A percentile compares a stretch with the other conserved stretches of the same genome.
Conservation (phyloP, 2,113 vertebrate species). For the Chaetops frenatus region DNA sequence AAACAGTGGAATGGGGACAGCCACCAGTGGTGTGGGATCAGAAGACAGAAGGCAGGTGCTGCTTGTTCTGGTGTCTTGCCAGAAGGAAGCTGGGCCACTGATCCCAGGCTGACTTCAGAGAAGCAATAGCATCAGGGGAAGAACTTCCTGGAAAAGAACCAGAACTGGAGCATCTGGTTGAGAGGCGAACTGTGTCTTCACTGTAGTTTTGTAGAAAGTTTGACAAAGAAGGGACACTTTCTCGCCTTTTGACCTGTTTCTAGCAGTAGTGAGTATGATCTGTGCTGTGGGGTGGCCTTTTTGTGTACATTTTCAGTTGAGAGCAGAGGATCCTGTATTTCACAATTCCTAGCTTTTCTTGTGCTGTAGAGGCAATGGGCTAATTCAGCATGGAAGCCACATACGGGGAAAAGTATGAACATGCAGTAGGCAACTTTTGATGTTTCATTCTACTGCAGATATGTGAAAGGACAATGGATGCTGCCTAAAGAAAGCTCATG, state of each 20-base stretch:
- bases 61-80: background rate
- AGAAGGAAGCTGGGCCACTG: background rate
- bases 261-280: background rate
- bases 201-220: background rate
- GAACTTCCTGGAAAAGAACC: background rate
- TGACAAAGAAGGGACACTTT: background rate
- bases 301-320: background rate
- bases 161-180: background rate
- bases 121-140: background rate
- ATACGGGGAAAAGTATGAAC: background rate
- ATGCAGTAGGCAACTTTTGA: background rate
- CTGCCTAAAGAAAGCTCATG: background rate
- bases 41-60: background rate
- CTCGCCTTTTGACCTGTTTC: background rate
- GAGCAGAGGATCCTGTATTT: background rate
- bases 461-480: background rate
- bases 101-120: background rate
- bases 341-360: background rate
- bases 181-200: background rate
- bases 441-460: background rate
- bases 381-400: background rate
- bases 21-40: background rate
- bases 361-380: background rate
- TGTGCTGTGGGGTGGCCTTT: background rate
- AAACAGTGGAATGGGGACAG: fast-evolving